A percentile compares a stretch with the other conserved stretches of the same genome.
Evolutionary conservation across 2,888 invertebrate species (phyloP).

Genomic region (Rhagophthalmus giganteus): DNA sequence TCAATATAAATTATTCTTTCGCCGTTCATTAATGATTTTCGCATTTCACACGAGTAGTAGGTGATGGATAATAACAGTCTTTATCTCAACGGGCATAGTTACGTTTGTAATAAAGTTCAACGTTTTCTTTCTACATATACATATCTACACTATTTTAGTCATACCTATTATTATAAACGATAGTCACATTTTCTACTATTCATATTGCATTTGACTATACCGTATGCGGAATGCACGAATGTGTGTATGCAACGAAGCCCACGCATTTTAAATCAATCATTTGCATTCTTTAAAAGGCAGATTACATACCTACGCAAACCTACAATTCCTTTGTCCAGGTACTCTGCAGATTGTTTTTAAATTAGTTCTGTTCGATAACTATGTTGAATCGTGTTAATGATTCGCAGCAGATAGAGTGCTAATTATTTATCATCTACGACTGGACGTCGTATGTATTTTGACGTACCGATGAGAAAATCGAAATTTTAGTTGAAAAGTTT

Average conservation of each 20-base stretch:
- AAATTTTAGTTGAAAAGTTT: constrained; percentile 1
- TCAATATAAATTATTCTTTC: too few species aligned
- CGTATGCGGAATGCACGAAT: constrained; percentile 32
- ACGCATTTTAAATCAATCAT: constrained; percentile 35
- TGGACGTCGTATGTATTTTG: neutral
- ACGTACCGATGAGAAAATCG: neutral
- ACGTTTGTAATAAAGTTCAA: constrained; percentile 19
- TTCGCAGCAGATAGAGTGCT: too few species aligned
- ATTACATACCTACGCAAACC: constrained; percentile 24
- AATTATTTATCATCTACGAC: too few species aligned
- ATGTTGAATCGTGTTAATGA: too few species aligned
- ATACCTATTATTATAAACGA: constrained; percentile 25
- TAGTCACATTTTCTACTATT: constrained; percentile 20
- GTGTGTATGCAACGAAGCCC: constrained; percentile 23
- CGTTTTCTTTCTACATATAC: constrained; percentile 18
- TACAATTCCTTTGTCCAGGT: constrained; percentile 15
- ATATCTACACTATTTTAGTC: constrained; percentile 19
- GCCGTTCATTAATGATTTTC: too few species aligned
- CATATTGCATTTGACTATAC: constrained; percentile 21
- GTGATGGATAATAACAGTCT: constrained; percentile 17
- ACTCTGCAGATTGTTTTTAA: constrained; percentile 1
- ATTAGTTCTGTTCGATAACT: too few species aligned
- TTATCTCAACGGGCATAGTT: constrained; percentile 11
- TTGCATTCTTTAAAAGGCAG: constrained; percentile 32
- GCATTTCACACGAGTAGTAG: too few species aligned